Conservation (phyloP, 2,797 vertebrate species). For the Pagetopsis macropterus region DNA sequence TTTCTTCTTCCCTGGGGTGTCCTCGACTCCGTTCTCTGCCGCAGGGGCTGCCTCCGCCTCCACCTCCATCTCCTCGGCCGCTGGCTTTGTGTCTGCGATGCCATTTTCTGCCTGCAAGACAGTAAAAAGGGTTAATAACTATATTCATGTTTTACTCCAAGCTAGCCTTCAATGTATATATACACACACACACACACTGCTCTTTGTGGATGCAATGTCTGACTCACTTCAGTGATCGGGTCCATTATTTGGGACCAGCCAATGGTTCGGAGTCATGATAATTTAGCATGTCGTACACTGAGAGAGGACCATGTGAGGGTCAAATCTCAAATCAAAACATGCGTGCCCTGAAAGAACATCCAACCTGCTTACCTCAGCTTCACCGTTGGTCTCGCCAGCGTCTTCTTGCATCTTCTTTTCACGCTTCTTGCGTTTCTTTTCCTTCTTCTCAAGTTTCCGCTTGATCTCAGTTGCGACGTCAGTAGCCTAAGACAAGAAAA, state of each 20-base stretch:
- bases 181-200: neutral
- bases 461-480: conserved; percentile 88
- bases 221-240: conserved; percentile 85
- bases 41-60: neutral
- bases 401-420: conserved; percentile 86
- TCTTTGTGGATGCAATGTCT: conserved; percentile 55
- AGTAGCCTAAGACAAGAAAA: conserved; percentile 77
- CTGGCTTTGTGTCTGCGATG: conserved; percentile 50
- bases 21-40: conserved; percentile 73
- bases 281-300: conserved; percentile 82
- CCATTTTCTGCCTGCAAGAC: conserved; percentile 54
- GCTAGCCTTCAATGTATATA: accelerated
- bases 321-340: conserved; percentile 79
- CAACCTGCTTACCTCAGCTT: conserved; percentile 44
- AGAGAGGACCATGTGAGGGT: conserved; percentile 69
- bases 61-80: conserved; percentile 39
- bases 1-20: conserved; percentile 67
- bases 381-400: conserved; percentile 54
- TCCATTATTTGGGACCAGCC: conserved; percentile 75
- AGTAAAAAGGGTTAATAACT: accelerated
- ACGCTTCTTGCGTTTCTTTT: conserved; percentile 90
- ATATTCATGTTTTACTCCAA: neutral
- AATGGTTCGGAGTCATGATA: conserved; percentile 84
- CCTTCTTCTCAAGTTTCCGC: conserved; percentile 89
- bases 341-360: neutral